Conservation (phyloP, 2,888 invertebrate species). For the Zygaena filipendulae region DNA sequence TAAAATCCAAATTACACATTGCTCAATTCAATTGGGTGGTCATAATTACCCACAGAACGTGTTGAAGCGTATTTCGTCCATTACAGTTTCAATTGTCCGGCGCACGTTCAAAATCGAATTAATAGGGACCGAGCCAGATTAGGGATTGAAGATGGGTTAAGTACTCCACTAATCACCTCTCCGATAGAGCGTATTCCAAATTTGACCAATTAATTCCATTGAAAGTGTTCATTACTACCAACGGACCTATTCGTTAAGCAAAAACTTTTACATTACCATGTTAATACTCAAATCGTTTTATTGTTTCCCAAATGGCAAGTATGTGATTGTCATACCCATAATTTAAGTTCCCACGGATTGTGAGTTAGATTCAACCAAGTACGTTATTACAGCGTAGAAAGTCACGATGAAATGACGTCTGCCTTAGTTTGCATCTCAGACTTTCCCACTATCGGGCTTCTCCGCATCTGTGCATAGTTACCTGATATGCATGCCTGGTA, state of each 20-base stretch:
- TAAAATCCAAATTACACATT: too few species aligned
- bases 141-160: slow-evolving; percentile 38
- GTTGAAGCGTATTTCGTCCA: slow-evolving; percentile 39
- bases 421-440: slow-evolving; percentile 55
- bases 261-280: too few species aligned
- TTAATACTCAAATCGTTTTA: too few species aligned
- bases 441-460: slow-evolving; percentile 47
- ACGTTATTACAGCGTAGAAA: slow-evolving; percentile 49
- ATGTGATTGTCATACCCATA: slow-evolving; percentile 39
- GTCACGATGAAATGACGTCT: slow-evolving; percentile 57
- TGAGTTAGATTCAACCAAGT: slow-evolving; percentile 45
- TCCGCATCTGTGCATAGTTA: slow-evolving; percentile 48
- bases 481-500: slow-evolving; percentile 36
- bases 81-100: slow-evolving; percentile 42
- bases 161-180: slow-evolving; percentile 44
- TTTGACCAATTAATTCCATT: slow-evolving; percentile 37
- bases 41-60: slow-evolving; percentile 51
- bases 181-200: slow-evolving; percentile 25
- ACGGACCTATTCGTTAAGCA: too few species aligned
- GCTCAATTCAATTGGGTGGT: slow-evolving; percentile 34
- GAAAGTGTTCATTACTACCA: too few species aligned
- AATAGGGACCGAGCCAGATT: slow-evolving; percentile 40
- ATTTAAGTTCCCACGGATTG: slow-evolving; percentile 60
- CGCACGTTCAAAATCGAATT: slow-evolving; percentile 43
- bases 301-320: too few species aligned